Evolutionary conservation across 2,797 vertebrate genomes (phyloP), one percentile per base, ranked within the genome.

Genomic region (Cynodonichthys magdalenae): DNA sequence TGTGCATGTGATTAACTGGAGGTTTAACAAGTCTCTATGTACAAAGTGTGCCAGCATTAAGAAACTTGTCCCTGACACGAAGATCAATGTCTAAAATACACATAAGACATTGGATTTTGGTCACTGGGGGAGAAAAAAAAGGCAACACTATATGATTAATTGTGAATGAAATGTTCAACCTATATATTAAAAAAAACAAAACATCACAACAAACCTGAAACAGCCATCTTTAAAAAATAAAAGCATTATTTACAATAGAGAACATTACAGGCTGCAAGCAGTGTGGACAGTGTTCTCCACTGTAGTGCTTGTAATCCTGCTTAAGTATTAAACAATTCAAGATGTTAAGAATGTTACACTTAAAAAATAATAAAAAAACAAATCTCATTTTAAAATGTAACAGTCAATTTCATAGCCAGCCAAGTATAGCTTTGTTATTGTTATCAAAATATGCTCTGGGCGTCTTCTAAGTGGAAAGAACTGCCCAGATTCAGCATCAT

Each of bases 61-160:
- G 69, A 91, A 87, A 81, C 84, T 84, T 55, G 57, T 90, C 89
- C 89, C 88, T 89, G 90, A 92, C 92, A 85, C 82, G 56, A 80
- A 85, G 74, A 82, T 81, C 77, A 71, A 89, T 85, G 87, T 91
- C 86, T 88, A 82, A 76, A 74, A 57, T 77, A 89, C 85, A 90
- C 82, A 80, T 88, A 90, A 91, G 81, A 92, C 89, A 90, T 89
- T 89, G 84, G 83, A 91, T 89, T 91, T 93, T 92, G 89, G 89
- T 92, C 89, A 82, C 74, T 64, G 85, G 88, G 85, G 83, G 51
- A 8, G 9, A 51, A 63, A 62, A 60, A 24, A 79, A 86, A 77
- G 88, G 89, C 86, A 91, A 86, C 81, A 92, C 85, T 81, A 83
- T 90, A 85, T 81, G 63, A 89, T 87, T 80, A 87, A 67, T 77